Conservation (phyloP, 1,140 invertebrate species). For the Bombyx mori region ASM3026992v2 NC_085131.1:3412501-3413000, state of each 20-base stretch:
- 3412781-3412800: slow-evolving; percentile 90
- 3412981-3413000: no score
- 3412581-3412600: no score
- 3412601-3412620: no score
- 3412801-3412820: slow-evolving; percentile 96
- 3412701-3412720: not conserved
- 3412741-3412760: slow-evolving; percentile 40
- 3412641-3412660: not conserved
- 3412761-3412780: slow-evolving; percentile 92
- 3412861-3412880: slow-evolving; percentile 58
- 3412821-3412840: slow-evolving; percentile 88
- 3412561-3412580: no score
- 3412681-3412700: not conserved
- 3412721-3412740: not conserved
- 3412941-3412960: not conserved
- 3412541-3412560: no score
- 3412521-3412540: no score
- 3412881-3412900: not conserved
- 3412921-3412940: not conserved
- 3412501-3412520: no score
- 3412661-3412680: not conserved
- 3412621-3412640: no score
- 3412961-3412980: no score
- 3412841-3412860: slow-evolving; percentile 80
- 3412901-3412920: not conserved